These are phyloP conservation scores for Chrysochloris asiatica DNA, from an alignment of 2,113 vertebrate species.

Conservation along the genomic window DNA sequence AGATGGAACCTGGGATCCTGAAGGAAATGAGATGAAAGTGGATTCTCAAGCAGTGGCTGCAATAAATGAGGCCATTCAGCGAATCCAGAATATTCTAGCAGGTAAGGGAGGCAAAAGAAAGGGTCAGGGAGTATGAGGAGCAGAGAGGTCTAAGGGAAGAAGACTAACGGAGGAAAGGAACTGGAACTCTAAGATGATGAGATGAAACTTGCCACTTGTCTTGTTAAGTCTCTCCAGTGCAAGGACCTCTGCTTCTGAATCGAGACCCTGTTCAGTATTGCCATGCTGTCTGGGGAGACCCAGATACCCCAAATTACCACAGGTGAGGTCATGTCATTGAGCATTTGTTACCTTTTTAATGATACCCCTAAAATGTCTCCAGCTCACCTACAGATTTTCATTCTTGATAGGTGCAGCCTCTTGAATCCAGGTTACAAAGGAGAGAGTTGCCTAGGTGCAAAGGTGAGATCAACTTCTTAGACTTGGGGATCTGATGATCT, in stretches of 20 bases:
- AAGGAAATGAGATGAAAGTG: background rate
- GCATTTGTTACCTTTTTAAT: background rate
- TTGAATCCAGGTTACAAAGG: slow-evolving; percentile 70
- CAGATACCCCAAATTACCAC: slow-evolving; percentile 56
- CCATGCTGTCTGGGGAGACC: slow-evolving; percentile 72
- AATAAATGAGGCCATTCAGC: slow-evolving; percentile 41
- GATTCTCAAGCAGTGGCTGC: slow-evolving; percentile 24
- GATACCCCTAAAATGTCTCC: background rate
- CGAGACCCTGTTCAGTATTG: slow-evolving; percentile 68
- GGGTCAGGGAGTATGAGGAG: background rate
- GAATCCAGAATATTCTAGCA: slow-evolving; percentile 61
- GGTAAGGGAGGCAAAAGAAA: slow-evolving; percentile 31
- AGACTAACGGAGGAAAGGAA: background rate
- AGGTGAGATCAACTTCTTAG: slow-evolving; percentile 55
- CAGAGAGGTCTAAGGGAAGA: background rate
- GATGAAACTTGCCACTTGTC: background rate
- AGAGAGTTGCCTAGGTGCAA: slow-evolving; percentile 76
- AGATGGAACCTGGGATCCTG: background rate
- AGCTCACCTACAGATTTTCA: background rate
- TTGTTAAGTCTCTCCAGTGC: slow-evolving; percentile 56
- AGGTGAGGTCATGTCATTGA: slow-evolving; percentile 50
- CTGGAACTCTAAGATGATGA: background rate
- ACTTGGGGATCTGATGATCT: background rate
- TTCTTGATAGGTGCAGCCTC: slow-evolving; percentile 72
- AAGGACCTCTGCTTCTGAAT: slow-evolving; percentile 71